Base-by-base conservation (phyloP, 2,797 vertebrate species). In the Bryconaethiops microstoma region DNA sequence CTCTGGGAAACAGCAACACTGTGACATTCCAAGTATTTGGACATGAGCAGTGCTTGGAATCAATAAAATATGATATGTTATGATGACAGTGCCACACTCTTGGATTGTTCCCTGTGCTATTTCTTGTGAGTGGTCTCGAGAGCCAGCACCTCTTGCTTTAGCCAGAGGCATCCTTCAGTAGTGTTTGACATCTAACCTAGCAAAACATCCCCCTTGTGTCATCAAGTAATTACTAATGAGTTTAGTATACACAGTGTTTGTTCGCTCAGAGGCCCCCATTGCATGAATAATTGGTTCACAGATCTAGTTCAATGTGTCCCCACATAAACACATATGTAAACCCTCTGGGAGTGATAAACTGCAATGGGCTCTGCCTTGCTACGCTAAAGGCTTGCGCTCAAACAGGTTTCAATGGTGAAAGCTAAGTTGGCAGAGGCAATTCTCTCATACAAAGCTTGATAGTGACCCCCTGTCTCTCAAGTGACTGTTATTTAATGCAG, bases 21-120 rank as follows among this genome's bases (percentile, higher is more conserved):
- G 35, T 48, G 74, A 65, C 67, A 81, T 81, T 71, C 57, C 79
- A 71, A 71, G 74, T 71, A 75, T 71, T 72, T 76, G 10, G n/a
- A 64, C 80, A 71, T 72, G 69, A 77, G 59, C 59, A 48, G 16
- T 82, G 48, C 80, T 77, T 25, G 59, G 80, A 82, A 82, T 82
- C 74, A 72, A 72, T 82, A 82, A 82, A 82, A 65, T 29, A 65
- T 72, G 59, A 82, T 82, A 72, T 82, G 80, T 81, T 81, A 71
- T 77, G 80, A 76, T 81, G 74, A 81, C 68, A 71, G 74, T 82
- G 74, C 74, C 74, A 77, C 68, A 72, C 74, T 57, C 65, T 81
- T 81, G 79, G 79, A 81, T 10, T 9, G 0, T 16, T 69, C 67
- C n/a, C 12, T 76, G 55, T 62, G n/a, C n/a, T 52, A 76, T 70